Conservation (phyloP, 1,140 invertebrate species). For the Wasmannia auropunctata region DNA sequence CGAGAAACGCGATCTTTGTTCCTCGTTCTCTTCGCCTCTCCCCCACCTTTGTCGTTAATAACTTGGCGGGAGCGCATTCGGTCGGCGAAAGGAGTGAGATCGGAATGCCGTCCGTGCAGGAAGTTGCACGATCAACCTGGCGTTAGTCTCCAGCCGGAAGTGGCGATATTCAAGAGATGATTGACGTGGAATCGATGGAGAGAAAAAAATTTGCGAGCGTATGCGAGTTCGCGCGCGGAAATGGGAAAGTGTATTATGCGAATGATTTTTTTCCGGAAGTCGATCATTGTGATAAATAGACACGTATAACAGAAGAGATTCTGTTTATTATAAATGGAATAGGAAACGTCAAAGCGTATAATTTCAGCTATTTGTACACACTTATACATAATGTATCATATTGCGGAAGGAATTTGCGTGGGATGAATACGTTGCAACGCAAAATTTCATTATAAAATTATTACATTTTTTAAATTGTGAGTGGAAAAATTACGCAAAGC, state of each 20-base stretch:
- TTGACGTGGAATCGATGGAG: conserved; percentile 58
- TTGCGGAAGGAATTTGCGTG: not conserved
- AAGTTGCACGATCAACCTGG: conserved; percentile 69
- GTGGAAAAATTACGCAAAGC: not conserved
- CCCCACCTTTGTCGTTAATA: conserved; percentile 64
- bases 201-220: conserved; percentile 8
- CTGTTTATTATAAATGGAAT: conserved; percentile 1
- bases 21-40: conserved; percentile 5
- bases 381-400: not conserved
- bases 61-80: conserved; percentile 63
- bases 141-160: conserved; percentile 70
- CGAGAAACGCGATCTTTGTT: conserved; percentile 63
- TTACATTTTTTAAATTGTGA: not conserved
- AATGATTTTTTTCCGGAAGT: conserved; percentile 51
- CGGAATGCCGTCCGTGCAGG: conserved; percentile 73
- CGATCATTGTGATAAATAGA: not conserved
- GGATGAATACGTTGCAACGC: not conserved
- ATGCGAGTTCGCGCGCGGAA: conserved; percentile 20
- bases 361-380: not conserved
- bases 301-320: not conserved
- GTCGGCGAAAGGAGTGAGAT: conserved; percentile 70
- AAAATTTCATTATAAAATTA: conserved; percentile 11
- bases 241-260: conserved; percentile 15
- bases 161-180: conserved; percentile 54
- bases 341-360: conserved; percentile 6